Evolutionary conservation across 2,888 invertebrate species (phyloP), one percentile per base, ranked within the genome.

Genomic region (Uropetala carovei): DNA sequence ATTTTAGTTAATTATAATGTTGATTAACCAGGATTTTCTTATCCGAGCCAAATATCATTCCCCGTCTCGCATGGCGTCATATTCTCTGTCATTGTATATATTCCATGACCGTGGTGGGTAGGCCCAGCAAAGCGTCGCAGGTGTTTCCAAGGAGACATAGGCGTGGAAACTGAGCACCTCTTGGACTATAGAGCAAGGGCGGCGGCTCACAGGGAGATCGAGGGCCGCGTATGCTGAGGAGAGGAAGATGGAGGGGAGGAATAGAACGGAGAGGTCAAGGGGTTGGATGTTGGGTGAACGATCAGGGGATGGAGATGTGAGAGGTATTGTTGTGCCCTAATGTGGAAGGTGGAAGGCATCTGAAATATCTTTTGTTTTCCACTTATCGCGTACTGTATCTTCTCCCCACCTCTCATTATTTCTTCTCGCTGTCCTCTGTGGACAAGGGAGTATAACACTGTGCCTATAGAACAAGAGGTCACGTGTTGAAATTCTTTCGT

Each of bases 141-240:
- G 83, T 56, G 43, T 83, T 83, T 57, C 43, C 57, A 18, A 83
- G 83, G 16, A 18, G 43, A 30, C 43, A 56, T 83, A 57, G 83
- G 68, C 68, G 68, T 68, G 68, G 27, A 75, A 56, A 83, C 18
- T 43, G 43, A 18, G 75, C 75, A 75, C 22, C 27, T n/a, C 27
- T n/a, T 82, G 82, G 82, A 56, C 16, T 83, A 56, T 43, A 75
- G 83, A 57, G 83, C 56, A 83, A 57, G 83, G 83, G 83, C 83
- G 56, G 83, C n/a, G 83, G 16, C 83, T 83, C 75, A 27, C 22
- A 75, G 75, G 75, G 75, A 56, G 64, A 18, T 14, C 64, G 64
- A 64, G 83, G 82, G 82, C 27, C 30, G 27, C 8, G 82, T 82
- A 30, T 22, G 83, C 13, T 43, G 83, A 30, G 83, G 64, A 64